Conservation (phyloP, 92 coral and sea anemone species). For the Phymanthus crucifer region DNA sequence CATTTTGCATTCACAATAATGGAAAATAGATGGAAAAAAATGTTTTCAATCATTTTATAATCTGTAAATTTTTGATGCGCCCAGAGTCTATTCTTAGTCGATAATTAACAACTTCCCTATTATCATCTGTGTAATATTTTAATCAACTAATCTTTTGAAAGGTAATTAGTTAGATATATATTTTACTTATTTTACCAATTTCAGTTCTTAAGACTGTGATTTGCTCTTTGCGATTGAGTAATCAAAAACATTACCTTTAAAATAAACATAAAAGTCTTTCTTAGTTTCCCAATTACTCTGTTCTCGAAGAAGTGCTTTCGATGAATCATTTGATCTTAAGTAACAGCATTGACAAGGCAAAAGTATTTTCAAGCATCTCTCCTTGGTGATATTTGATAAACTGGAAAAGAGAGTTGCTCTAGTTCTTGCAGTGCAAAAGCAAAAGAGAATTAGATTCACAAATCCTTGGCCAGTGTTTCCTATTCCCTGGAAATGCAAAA, state of each 20-base stretch:
- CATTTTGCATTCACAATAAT: too few relatives aligned
- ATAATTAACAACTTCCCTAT: too few relatives aligned
- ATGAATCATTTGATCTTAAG: background rate
- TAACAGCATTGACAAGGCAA: background rate
- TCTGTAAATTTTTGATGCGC: too few relatives aligned
- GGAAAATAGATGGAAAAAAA: too few relatives aligned
- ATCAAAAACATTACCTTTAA: background rate
- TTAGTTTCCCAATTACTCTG: background rate
- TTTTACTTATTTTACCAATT: too few relatives aligned
- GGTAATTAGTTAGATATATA: background rate
- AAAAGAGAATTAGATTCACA: conserved; percentile 19
- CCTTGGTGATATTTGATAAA: background rate
- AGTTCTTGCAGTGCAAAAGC: conserved; percentile 19
- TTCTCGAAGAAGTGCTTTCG: background rate
- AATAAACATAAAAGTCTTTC: background rate
- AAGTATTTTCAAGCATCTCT: background rate
- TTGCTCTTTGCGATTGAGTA: background rate
- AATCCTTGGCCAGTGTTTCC: conserved; percentile 38
- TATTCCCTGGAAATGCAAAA: conserved; percentile 17
- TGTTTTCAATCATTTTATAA: too few relatives aligned
- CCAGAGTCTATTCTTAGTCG: too few relatives aligned
- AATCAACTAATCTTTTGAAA: background rate
- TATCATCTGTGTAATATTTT: background rate
- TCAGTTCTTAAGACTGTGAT: background rate
- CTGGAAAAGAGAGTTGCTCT: conserved; percentile 4